Percentiles rank a stretch among this genome's conserved stretches.
These are phyloP conservation scores for Pseudomyrmex flavicornis DNA, from an alignment of 1,140 invertebrate genomes.

Conservation along the genomic window DNA sequence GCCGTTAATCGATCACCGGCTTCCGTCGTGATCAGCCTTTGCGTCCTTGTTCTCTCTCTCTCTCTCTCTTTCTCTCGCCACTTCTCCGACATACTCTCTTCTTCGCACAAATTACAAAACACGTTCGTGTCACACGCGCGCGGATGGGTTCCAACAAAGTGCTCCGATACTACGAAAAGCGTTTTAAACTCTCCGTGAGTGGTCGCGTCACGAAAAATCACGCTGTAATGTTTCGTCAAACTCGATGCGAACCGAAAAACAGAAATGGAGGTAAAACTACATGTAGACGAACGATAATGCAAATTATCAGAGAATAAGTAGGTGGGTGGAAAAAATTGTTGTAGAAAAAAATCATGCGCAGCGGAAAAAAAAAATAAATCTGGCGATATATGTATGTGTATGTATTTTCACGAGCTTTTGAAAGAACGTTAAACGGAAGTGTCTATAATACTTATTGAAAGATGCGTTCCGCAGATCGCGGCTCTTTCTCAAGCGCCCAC, in stretches of 20 bases:
- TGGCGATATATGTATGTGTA: neutral
- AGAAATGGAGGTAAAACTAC: too few species aligned
- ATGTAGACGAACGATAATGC: neutral
- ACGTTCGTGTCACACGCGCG: neutral
- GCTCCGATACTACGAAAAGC: slow-evolving; percentile 42
- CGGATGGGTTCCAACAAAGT: slow-evolving; percentile 23
- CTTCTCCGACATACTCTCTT: neutral
- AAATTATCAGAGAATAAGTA: neutral
- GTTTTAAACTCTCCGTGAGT: slow-evolving; percentile 45
- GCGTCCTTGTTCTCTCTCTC: neutral
- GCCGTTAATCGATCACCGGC: slow-evolving; percentile 11
- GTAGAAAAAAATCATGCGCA: too few species aligned
- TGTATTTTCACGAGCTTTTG: neutral
- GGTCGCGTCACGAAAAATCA: slow-evolving; percentile 56
- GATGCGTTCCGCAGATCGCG: slow-evolving; percentile 62
- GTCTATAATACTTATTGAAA: slow-evolving; percentile 71
- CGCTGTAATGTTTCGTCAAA: slow-evolving; percentile 15
- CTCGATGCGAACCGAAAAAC: slow-evolving; percentile 1
- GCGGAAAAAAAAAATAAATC: neutral
- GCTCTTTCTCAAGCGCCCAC: slow-evolving; percentile 33
- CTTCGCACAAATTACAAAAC: slow-evolving; percentile 17
- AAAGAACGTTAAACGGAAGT: slow-evolving; percentile 28
- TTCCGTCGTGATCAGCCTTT: neutral
- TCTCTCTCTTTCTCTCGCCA: neutral
- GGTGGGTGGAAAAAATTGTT: too few species aligned